These are phyloP conservation scores for Orthonevra nobilis DNA, from an alignment of 2,888 invertebrate species.

Conservation along the genomic window DNA sequence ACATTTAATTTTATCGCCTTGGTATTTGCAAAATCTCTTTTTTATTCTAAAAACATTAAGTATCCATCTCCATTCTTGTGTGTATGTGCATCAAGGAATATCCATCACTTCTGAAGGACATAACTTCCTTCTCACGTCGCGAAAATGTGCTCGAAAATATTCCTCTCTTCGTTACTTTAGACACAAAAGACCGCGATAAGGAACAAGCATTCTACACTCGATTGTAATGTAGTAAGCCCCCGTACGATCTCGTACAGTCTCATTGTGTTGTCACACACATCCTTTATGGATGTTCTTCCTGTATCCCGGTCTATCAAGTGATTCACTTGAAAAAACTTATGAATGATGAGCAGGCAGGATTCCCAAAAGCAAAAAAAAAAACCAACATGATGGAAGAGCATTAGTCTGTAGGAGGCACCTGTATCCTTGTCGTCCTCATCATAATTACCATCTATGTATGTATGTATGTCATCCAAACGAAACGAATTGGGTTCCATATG, in stretches of 20 bases:
- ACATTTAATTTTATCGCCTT: conserved; percentile 54
- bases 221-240: neutral
- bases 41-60: neutral
- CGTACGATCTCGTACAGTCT: neutral
- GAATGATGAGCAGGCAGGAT: too few relatives aligned
- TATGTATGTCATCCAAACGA: conserved; percentile 47
- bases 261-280: conserved; percentile 27
- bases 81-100: conserved; percentile 29
- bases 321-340: too few relatives aligned
- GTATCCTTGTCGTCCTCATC: conserved; percentile 58
- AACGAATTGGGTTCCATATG: neutral
- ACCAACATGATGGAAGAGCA: conserved; percentile 34
- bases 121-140: conserved; percentile 41
- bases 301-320: neutral
- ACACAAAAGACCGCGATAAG: conserved; percentile 29
- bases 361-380: conserved; percentile 4
- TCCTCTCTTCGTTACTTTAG: conserved; percentile 18
- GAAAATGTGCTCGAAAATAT: conserved; percentile 46
- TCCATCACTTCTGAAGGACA: conserved; percentile 50
- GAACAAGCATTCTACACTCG: conserved; percentile 12
- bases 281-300: conserved; percentile 14
- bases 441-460: conserved; percentile 51
- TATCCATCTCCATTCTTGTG: neutral
- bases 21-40: conserved; percentile 41
- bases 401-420: conserved; percentile 50